Evolutionary conservation across 2,888 invertebrate genomes (phyloP), one percentile per base, ranked within the genome.

Genomic region (Agriotes lineatus): DNA sequence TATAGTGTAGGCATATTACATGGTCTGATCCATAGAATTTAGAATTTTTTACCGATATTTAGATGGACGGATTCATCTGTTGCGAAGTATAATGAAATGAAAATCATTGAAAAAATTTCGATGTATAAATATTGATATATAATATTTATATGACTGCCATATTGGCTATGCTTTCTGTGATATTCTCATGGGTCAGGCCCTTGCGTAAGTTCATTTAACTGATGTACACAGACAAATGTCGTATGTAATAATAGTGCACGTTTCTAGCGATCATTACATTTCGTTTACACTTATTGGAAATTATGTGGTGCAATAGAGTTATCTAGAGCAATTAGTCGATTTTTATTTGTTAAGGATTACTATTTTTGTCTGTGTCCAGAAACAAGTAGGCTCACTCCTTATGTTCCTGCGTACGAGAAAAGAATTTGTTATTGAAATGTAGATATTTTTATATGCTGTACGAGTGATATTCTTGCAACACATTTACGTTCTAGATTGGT

Each of bases 121-220:
- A 75, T 70, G 72, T 74, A 72, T 75, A 66, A 73, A 73, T 71
- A 69, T 70, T 72, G 73, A 70, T 73, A 77, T 77, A 76, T 77
- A 76, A 78, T 79, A 80, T 78, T 78, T 78, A 78, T 79, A 79
- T 80, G 76, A 78, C 72, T 71, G 79, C 79, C 79, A 74, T 75
- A 76, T 72, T 76, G 80, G 78, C 76, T 69, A 73, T 71, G 75
- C 78, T 81, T 80, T 78, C 84, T 84, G 84, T 84, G 84, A 84
- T 84, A 84, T 84, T 84, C 84, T 84, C 75, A 83, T 84, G 83
- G 84, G 82, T 83, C 84, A 84, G 84, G 83, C 83, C 82, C 77
- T 76, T 75, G 75, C 75, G 48, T 64, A 73, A 72, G 66, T 72
- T 70, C 68, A 71, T 71, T 65, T 72, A 66, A 72, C 71, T 61